Evolutionary conservation across 2,888 invertebrate genomes (phyloP).

Genomic region (Anorthoa munda): DNA sequence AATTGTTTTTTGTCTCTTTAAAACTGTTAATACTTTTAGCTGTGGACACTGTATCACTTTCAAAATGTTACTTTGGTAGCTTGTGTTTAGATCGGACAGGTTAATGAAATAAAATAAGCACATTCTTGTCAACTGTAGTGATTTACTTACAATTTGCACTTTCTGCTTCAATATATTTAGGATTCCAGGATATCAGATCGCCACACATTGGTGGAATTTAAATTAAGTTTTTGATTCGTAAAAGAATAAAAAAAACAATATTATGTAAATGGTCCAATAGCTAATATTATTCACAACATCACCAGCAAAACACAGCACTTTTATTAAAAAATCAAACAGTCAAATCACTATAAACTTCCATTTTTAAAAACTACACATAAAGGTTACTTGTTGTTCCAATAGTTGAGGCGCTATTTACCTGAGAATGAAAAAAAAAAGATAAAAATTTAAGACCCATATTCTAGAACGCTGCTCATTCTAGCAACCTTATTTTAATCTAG

Average conservation of each 20-base stretch:
- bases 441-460: neutral
- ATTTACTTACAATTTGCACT: neutral
- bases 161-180: neutral
- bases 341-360: neutral
- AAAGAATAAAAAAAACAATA: no score
- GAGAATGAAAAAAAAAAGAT: neutral
- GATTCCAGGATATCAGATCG: no score
- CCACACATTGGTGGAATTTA: no score
- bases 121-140: neutral
- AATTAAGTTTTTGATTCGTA: no score
- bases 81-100: no score
- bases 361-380: neutral
- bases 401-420: neutral
- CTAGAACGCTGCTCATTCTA: constrained; percentile 6
- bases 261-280: neutral
- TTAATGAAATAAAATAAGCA: neutral
- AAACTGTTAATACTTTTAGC: neutral
- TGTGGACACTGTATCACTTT: neutral
- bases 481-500: neutral
- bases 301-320: neutral
- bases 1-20: no score
- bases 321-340: neutral
- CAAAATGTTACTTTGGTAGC: no score
- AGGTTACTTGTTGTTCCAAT: constrained; percentile 3
- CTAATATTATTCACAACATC: neutral